Evolutionary conservation across 2,113 vertebrate species (phyloP), one percentile per base, ranked within the genome.

Genomic region (Clarias gariepinus): DNA sequence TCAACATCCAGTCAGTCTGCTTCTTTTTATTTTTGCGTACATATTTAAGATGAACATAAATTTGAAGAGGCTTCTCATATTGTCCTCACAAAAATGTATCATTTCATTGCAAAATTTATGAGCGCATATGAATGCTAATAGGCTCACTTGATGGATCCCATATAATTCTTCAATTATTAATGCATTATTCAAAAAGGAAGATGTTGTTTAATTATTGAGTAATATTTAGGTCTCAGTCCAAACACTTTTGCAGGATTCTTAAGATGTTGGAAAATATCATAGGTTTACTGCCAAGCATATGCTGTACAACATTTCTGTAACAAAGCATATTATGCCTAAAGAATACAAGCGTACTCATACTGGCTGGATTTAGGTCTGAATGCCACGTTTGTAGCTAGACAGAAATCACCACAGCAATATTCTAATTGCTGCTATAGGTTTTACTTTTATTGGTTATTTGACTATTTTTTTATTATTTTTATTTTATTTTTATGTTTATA

Each of bases 181-280:
- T 92, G 57, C 85, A 92, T 90, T 89, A 89, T 90, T 91, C 76
- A 91, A 61, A 91, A 86, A 74, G 63, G 25, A 41, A 79, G 47
- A 69, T 77, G 71, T 74, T 41, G 87, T 83, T 66, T 85, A 76
- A 88, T 84, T 89, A 80, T 89, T 90, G 36, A 91, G 87, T 90
- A 85, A 90, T 90, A 90, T 89, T 90, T 85, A 60, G 90, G 79
- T 73, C 58, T 74, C 71, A 86, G 84, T 86, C 47, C 84, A 86
- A 52, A 63, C 13, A 21, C 60, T 87, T 77, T 11, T 76, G 66
- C 36, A 60, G 21, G 41, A 71, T 68, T 52, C 60, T 52, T n/a
- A 21, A 83, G 64, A 23, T 68, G 41, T 47, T 53, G 33, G 36
- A 61, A 60, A 87, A 69, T 76, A 81, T 81, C 5, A 52, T 47